phyloP scores from a whole-genome alignment of 2,113 vertebrate species.

The Pachyramphus minor region DNA sequence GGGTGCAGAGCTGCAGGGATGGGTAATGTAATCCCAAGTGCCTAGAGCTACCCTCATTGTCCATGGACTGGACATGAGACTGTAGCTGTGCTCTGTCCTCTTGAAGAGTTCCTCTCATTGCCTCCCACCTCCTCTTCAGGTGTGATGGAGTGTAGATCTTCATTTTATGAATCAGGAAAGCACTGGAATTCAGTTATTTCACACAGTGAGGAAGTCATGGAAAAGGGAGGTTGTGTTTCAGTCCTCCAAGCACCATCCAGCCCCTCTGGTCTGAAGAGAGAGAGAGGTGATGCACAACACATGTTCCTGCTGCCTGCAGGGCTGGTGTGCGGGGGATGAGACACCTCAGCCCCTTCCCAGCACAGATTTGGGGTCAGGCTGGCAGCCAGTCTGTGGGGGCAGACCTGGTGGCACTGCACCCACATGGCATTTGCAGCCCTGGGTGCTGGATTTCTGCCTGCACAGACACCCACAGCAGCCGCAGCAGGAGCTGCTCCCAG shows the following conservation, averaged over 20 bases:
- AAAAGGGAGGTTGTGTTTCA: fast-evolving
- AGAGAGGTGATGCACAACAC: fast-evolving
- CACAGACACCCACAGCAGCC: fast-evolving
- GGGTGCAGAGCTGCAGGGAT: neutral
- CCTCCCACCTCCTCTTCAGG: neutral
- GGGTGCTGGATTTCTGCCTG: neutral
- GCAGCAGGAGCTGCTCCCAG: neutral
- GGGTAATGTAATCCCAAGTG: no score
- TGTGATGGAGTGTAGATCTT: neutral
- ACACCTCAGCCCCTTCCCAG: fast-evolving
- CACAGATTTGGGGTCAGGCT: neutral
- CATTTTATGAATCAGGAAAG: neutral
- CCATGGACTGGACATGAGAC: fast-evolving
- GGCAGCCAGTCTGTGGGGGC: neutral
- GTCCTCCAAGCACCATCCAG: neutral
- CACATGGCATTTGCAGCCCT: fast-evolving
- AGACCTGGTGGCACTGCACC: neutral
- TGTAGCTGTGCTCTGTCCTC: neutral
- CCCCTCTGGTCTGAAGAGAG: neutral
- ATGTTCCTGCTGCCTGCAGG: neutral
- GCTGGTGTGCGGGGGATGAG: fast-evolving
- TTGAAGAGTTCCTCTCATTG: neutral
- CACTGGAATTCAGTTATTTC: neutral
- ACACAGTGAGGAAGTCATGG: neutral
- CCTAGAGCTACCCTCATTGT: fast-evolving